Conservation (phyloP, 2,888 invertebrate species). For the Mythimna pallens region DNA sequence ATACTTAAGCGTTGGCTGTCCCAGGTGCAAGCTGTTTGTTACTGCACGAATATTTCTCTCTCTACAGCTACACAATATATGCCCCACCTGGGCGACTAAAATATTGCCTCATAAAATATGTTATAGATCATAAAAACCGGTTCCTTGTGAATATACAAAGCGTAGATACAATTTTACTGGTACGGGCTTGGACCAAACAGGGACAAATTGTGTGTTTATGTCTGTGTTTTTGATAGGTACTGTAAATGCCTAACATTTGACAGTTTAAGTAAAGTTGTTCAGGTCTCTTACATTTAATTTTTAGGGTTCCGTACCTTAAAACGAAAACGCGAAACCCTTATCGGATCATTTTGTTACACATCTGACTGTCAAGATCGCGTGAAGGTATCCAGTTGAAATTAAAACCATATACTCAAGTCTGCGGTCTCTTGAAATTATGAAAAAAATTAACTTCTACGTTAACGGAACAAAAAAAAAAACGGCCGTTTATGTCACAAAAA, state of each 20-base stretch:
- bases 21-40: slow-evolving; percentile 45
- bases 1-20: neutral
- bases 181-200: neutral
- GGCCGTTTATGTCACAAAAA: no score
- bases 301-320: no score
- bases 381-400: no score
- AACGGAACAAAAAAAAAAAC: no score
- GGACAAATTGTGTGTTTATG: slow-evolving; percentile 10
- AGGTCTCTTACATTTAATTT: no score
- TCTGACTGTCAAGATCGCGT: no score
- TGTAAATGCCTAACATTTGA: neutral
- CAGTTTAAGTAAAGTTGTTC: neutral
- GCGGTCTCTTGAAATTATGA: no score
- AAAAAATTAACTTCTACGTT: no score
- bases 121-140: slow-evolving; percentile 53
- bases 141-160: slow-evolving; percentile 23
- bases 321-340: no score
- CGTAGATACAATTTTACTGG: slow-evolving; percentile 6
- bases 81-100: slow-evolving; percentile 47
- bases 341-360: no score
- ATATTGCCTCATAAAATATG: slow-evolving; percentile 45
- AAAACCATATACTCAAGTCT: no score
- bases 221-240: neutral
- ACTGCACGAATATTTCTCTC: slow-evolving; percentile 25
- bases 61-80: slow-evolving; percentile 2